These are phyloP conservation scores for Procambarus virginalis DNA, from an alignment of 1,140 invertebrate genomes.

Conservation along the genomic window DNA sequence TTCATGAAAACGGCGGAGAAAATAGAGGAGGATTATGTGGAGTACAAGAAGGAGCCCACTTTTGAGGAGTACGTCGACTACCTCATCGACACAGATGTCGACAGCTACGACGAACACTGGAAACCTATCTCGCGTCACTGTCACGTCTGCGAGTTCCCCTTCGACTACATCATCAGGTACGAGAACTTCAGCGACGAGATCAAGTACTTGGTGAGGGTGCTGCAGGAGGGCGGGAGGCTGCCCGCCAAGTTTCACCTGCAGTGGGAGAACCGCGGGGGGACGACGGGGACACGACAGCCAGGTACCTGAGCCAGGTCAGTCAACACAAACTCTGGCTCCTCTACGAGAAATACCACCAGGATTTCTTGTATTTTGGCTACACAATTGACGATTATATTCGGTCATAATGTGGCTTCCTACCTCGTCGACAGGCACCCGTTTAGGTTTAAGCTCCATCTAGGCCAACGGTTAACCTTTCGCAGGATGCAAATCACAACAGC, in stretches of 20 bases:
- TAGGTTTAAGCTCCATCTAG: too few species aligned
- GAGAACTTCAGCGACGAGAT: conserved; percentile 54
- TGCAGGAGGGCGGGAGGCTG: conserved; percentile 25
- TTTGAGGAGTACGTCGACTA: conserved; percentile 60
- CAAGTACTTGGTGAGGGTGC: conserved; percentile 25
- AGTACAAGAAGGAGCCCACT: conserved; percentile 33
- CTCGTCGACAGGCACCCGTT: not conserved
- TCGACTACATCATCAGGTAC: conserved; percentile 59
- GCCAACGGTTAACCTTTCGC: too few species aligned
- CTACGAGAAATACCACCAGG: conserved; percentile 33
- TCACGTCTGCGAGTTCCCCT: conserved; percentile 55
- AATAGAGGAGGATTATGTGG: not conserved
- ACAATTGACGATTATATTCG: conserved; percentile 19
- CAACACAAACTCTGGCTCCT: conserved; percentile 19
- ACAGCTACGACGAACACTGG: conserved; percentile 61
- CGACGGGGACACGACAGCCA: not conserved
- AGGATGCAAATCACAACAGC: too few species aligned
- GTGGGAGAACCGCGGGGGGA: conserved; percentile 51
- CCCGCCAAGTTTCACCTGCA: not conserved
- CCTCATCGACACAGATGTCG: conserved; percentile 31
- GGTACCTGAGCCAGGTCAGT: conserved; percentile 39
- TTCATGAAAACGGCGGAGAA: not conserved
- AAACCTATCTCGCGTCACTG: conserved; percentile 54
- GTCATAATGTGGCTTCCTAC: not conserved
- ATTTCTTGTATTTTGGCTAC: conserved; percentile 50